Evolutionary conservation across 2,888 invertebrate genomes (phyloP).

Genomic region (Nowickia ferox): DNA sequence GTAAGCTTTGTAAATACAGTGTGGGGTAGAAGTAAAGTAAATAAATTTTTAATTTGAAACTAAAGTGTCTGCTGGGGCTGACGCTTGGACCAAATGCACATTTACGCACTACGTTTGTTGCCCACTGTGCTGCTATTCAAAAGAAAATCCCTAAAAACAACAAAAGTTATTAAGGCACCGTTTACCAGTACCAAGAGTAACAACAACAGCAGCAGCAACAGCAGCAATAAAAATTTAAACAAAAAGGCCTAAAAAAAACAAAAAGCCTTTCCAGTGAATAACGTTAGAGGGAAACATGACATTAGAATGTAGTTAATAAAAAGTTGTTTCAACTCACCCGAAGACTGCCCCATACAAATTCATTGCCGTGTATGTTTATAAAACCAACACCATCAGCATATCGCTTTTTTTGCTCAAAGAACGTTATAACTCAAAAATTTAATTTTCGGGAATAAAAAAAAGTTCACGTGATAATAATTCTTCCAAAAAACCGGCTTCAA

Average conservation of each 20-base stretch:
- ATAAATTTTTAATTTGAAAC: no score
- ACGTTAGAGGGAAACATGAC: conserved; percentile 49
- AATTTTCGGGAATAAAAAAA: no score
- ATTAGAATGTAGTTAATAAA: conserved; percentile 30
- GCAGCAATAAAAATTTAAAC: neutral
- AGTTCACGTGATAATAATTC: no score
- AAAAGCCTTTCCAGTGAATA: conserved; percentile 15
- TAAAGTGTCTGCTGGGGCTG: no score
- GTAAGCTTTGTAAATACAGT: conserved; percentile 31
- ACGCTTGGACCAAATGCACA: no score
- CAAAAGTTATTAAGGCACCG: conserved; percentile 32
- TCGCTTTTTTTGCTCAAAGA: no score
- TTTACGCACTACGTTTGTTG: neutral
- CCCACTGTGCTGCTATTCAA: neutral
- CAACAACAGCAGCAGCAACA: conserved; percentile 17
- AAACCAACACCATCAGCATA: neutral
- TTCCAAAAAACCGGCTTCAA: no score
- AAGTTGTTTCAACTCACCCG: conserved; percentile 24
- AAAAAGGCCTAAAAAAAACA: no score
- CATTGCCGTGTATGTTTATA: no score
- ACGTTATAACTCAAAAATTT: no score
- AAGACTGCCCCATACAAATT: neutral
- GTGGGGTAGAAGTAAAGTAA: neutral
- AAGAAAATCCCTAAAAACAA: neutral
- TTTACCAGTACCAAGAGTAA: conserved; percentile 1